Evolutionary conservation across 1,140 invertebrate genomes (phyloP), one percentile per base, ranked within the genome.

Genomic region (Drosophila hydei): DNA sequence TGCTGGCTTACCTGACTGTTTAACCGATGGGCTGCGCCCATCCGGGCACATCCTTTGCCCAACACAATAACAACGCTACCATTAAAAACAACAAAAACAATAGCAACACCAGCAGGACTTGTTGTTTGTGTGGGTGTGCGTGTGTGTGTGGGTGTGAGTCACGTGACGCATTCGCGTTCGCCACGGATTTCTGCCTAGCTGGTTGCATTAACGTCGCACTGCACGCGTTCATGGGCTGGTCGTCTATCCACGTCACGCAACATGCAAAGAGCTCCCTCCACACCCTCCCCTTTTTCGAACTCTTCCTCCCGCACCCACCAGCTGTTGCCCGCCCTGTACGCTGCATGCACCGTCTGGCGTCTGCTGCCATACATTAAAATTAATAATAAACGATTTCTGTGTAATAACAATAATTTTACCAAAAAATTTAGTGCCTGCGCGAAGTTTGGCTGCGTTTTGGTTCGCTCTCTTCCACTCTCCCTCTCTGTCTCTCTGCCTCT

Each of bases 361-460:
- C 54, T 65, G 58, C 67, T 68, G 52, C 63, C 83, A 81, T 75
- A 83, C 83, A 87, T 87, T 88, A 88, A 88, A 88, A 88, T 88
- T 88, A 88, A 88, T 88, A 88, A 88, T 88, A 88, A 88, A 88
- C 83, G 83, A 88, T 88, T 88, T 77, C 79, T 54, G 69, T 74
- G 83, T 88, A 88, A 88, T 88, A 88, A 88, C 84, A 88, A 88
- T 88, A 88, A 88, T 88, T 88, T 88, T 76, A 73, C 47, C 75
- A 77, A 68, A 87, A 72, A 88, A 88, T 88, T 89, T 88, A 88
- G 68, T 83, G 69, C 78, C 71, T 67, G 81, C 58, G 58, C 75
- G 80, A 72, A 70, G 71, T 42, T 42, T 56, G 52, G 14, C 52
- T 56, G 52, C 52, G 52, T 42, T 56, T 56, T 56, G 38, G 21